Evolutionary conservation across 92 coral and sea anemone genomes (phyloP).

Genomic region (Siderastrea siderea): DNA sequence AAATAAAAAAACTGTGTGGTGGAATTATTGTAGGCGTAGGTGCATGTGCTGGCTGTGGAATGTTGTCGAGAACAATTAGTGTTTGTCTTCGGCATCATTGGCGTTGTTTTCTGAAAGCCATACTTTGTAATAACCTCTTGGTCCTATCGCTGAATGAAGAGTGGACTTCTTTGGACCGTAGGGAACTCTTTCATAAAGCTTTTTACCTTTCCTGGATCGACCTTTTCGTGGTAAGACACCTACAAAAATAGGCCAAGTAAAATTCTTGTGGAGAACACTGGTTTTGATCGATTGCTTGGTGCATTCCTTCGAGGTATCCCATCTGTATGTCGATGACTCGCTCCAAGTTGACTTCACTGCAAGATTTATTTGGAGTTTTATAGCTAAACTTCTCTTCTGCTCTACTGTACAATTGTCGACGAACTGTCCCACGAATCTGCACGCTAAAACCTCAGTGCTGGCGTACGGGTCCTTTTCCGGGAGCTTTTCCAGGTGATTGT

Average conservation of each 20-base stretch:
- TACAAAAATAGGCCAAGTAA: background rate
- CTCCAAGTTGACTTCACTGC: no score
- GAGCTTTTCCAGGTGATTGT: no score
- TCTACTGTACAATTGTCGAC: background rate
- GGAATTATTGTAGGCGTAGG: background rate
- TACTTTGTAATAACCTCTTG: no score
- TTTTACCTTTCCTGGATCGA: background rate
- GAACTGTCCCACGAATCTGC: background rate
- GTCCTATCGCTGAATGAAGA: no score
- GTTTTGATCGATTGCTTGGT: no score
- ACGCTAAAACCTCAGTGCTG: no score
- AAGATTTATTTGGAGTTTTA: no score
- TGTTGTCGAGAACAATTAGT: background rate
- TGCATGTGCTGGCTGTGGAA: background rate
- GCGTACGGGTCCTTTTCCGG: no score
- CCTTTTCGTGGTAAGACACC: background rate
- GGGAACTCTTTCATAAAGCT: background rate
- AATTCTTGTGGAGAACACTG: background rate
- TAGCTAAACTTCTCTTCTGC: no score
- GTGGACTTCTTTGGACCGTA: no score
- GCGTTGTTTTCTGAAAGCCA: no score
- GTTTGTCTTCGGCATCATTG: background rate
- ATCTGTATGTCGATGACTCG: background rate
- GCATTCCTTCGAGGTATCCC: background rate
- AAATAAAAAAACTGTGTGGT: background rate